Percentiles rank a stretch among this genome's conserved stretches.
These are phyloP conservation scores for Lamellibrachia luymesi DNA, from an alignment of 1,140 invertebrate species.

Conservation along the genomic window DNA sequence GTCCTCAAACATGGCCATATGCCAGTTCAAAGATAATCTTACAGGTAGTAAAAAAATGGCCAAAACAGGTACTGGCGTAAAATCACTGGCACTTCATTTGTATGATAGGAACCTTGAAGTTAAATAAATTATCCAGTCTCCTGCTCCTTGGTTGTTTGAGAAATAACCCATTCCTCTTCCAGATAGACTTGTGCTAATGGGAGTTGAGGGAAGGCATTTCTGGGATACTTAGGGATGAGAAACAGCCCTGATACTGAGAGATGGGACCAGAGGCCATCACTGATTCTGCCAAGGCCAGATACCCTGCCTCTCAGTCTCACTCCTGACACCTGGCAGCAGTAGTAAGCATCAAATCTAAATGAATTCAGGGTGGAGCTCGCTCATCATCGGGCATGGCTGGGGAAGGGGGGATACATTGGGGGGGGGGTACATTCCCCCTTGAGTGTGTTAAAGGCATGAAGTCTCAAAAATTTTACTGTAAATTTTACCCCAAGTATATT, in stretches of 20 bases:
- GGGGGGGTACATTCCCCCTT: neutral
- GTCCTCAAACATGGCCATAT: no score
- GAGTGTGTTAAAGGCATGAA: neutral
- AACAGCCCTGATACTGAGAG: neutral
- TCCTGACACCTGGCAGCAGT: neutral
- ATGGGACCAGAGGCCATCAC: neutral
- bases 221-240: neutral
- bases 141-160: no score
- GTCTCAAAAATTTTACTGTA: neutral
- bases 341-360: neutral
- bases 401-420: no score
- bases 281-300: neutral
- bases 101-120: no score
- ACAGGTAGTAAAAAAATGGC: no score
- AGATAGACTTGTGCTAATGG: neutral
- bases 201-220: neutral
- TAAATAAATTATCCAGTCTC: no score
- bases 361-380: neutral
- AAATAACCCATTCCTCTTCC: neutral
- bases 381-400: neutral
- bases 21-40: no score
- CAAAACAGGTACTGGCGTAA: no score
- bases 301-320: neutral
- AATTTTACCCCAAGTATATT: no score
- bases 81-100: no score